Base-by-base conservation (phyloP, 2,888 invertebrate genomes). In the Teinopalpus imperialis region DNA sequence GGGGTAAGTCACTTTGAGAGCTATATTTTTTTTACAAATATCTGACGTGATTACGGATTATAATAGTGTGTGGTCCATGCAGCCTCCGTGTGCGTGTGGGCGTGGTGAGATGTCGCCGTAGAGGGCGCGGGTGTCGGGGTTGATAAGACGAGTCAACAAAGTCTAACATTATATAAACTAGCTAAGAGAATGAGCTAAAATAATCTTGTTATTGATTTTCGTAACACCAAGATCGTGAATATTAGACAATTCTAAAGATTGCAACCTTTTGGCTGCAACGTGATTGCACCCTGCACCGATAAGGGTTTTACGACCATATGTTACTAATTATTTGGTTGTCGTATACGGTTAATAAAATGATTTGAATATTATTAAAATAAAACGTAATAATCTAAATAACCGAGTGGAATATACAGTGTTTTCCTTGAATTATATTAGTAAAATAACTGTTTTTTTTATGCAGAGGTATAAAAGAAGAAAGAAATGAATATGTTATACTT, bases 81-180 rank as follows among this genome's bases (percentile, higher is more conserved):
- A 81, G 77, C 77, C 71, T 78, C 76, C 69, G 57, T 49, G 47
- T 62, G n/a, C n/a, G 53, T 49, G 74, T 73, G 87, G 87, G 87
- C 87, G 86, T 86, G 87, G 85, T 83, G 66, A 66, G 56, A 71
- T 59, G 48, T 58, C 69, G 62, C 75, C 69, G 75, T 74, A 75
- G 79, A 46, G 46, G 46, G 73, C 74, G 74, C 71, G 67, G 63
- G 66, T 68, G 66, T 74, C 73, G 77, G 73, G 73, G 69, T 70
- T 85, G 86, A 86, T 83, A 83, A 82, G 70, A 71, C 78, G 72
- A 73, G 81, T 87, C 87, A 86, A 85, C 83, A 86, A 86, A 85
- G 80, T 66, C 63, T 71, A 63, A 67, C 60, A 70, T 77, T 75
- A 71, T 61, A 69, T 73, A 74, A 73, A 73, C 51, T 58, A 51